Base-by-base conservation (phyloP, 2,888 invertebrate species). In the Psococerastis gibbosa region DNA sequence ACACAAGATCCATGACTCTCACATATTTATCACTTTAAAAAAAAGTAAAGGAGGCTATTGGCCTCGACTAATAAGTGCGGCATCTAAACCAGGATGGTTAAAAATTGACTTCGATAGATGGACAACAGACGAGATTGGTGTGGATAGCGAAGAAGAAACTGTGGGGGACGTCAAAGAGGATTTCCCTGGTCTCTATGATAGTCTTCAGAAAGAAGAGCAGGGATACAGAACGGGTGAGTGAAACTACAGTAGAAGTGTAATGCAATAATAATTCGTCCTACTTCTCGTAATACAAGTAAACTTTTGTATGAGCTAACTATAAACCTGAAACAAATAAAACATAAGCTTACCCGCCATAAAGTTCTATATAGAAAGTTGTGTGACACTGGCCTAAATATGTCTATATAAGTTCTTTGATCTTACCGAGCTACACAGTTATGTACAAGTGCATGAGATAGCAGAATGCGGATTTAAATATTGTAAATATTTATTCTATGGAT, bases 91-190 rank as follows among this genome's bases (percentile, higher is more conserved):
- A 0, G 78, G 78, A 1, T 92, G 91, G 92, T 62, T 94, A 3
- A 89, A 88, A 72, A 76, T 91, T 51, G 91, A 92, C 65, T 91
- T 91, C 65, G 89, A 92, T 60, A 72, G 81, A 45, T 89, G 91
- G 81, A 76, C 77, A 54, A 74, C 78, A 3, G 82, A 83, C 54
- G 84, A 84, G 50, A 75, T 73, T 32, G 68, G 72, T 46, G 68
- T 69, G 11, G 73, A 75, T 45, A n/a, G n/a, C n/a, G 76, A 73
- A 34, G 74, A 76, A 8, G 75, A 78, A 34, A 57, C 71, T 52
- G 70, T 64, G 13, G 68, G 78, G 33, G 77, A 85, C 58, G 66
- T 85, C 9, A 71, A 75, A 62, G 70, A 71, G 47, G 85, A 87
- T 59, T 85, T 81, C 58, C 79, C 81, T 0, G 75, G 78, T 46